Conservation (phyloP, 2,113 vertebrate genomes). For the Ictidomys tridecemlineatus region DNA sequence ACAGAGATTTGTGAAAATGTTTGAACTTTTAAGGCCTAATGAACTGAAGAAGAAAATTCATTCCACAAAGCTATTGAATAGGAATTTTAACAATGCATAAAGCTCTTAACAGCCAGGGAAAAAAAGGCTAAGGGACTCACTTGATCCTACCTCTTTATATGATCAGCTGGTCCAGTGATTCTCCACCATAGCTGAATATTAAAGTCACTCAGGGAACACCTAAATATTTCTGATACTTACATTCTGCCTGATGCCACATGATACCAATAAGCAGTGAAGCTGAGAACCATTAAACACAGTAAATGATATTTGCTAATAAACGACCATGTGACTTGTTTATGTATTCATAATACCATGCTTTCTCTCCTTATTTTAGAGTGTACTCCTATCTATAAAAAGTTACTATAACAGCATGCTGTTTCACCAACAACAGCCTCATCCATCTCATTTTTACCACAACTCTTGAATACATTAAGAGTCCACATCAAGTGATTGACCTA, state of each 20-base stretch:
- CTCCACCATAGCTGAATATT: not conserved
- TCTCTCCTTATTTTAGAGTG: not conserved
- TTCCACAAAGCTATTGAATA: not conserved
- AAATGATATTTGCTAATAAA: not conserved
- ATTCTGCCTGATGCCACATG: not conserved
- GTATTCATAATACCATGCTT: not conserved
- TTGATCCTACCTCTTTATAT: not conserved
- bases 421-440: not conserved
- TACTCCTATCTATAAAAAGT: not conserved
- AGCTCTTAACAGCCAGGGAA: constrained; percentile 7
- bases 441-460: not conserved
- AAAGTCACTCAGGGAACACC: not conserved
- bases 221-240: not conserved
- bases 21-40: not conserved
- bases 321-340: not conserved
- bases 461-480: not conserved
- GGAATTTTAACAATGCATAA: not conserved
- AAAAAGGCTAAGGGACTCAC: not conserved
- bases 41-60: constrained; percentile 34
- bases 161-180: not conserved
- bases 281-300: not conserved
- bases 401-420: not conserved
- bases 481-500: not conserved
- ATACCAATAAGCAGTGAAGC: not conserved
- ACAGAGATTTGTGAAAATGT: not conserved